These are phyloP conservation scores for Amaurobius ferox DNA, from an alignment of 2,888 invertebrate genomes.

Conservation along the genomic window DNA sequence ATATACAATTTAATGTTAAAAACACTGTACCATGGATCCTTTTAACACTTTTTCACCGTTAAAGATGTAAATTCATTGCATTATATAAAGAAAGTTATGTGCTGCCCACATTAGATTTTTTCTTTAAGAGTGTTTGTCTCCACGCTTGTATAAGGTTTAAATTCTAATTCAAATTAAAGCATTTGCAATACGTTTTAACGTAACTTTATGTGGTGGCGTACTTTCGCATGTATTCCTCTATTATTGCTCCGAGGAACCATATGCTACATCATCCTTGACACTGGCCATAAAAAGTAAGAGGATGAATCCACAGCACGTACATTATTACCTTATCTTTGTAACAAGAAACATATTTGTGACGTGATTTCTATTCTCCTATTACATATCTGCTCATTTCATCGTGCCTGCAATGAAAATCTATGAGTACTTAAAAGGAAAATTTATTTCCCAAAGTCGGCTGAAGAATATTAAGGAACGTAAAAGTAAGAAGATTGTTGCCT, in stretches of 20 bases:
- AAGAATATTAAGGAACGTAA: slow-evolving; percentile 14
- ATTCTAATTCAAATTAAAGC: too few relatives aligned
- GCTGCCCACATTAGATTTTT: too few relatives aligned
- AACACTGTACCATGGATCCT: too few relatives aligned
- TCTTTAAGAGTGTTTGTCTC: too few relatives aligned
- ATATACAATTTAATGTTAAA: too few relatives aligned
- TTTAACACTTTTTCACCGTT: too few relatives aligned
- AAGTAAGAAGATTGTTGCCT: neutral
- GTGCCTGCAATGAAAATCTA: neutral
- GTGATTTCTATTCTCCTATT: slow-evolving; percentile 21
- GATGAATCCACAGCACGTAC: neutral
- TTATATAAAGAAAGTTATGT: too few relatives aligned
- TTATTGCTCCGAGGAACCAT: neutral
- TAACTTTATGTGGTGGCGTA: too few relatives aligned
- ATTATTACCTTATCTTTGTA: slow-evolving; percentile 19
- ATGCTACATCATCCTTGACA: neutral
- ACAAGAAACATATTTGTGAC: slow-evolving; percentile 22
- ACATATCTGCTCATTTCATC: slow-evolving; percentile 21
- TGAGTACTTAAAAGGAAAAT: slow-evolving; percentile 24
- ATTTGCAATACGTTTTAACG: too few relatives aligned
- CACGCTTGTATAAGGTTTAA: too few relatives aligned
- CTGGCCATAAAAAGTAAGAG: neutral
- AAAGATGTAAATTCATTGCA: too few relatives aligned
- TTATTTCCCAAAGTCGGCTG: slow-evolving; percentile 7
- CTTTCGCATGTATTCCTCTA: too few relatives aligned